Conservation (phyloP, 2,113 vertebrate genomes). For the Sebastes schlegelii region DNA sequence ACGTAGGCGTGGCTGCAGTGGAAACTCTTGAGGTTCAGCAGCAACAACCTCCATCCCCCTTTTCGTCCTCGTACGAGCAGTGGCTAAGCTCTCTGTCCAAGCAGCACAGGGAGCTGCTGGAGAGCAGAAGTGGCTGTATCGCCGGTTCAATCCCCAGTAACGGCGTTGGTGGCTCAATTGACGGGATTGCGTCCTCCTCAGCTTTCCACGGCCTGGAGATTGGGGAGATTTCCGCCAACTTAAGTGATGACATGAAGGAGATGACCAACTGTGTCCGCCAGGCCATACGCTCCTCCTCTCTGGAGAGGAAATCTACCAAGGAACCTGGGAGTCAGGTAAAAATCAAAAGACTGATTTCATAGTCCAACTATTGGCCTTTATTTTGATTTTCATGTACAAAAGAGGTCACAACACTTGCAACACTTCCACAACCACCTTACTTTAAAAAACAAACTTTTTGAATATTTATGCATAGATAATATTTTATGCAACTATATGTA, state of each 20-base stretch:
- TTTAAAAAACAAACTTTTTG: neutral
- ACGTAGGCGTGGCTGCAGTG: neutral
- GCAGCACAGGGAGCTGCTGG: slow-evolving; percentile 91
- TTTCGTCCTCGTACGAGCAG: slow-evolving; percentile 85
- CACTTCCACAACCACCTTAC: no score
- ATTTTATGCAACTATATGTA: no score
- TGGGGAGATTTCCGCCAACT: slow-evolving; percentile 91
- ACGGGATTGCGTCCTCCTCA: slow-evolving; percentile 70
- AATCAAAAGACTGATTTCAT: neutral
- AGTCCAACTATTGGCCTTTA: neutral
- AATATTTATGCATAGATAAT: neutral
- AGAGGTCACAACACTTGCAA: no score
- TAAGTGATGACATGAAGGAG: slow-evolving; percentile 99
- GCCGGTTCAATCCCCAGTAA: slow-evolving; percentile 53
- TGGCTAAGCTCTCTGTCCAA: slow-evolving; percentile 96
- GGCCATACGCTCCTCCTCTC: slow-evolving; percentile 95
- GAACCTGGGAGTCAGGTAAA: slow-evolving; percentile 87
- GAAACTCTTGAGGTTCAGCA: slow-evolving; percentile 37
- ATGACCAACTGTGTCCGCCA: slow-evolving; percentile 98
- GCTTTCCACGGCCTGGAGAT: slow-evolving; percentile 89
- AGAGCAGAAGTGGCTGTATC: slow-evolving; percentile 75
- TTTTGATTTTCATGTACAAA: no score
- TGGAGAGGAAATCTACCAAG: slow-evolving; percentile 94
- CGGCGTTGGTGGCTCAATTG: slow-evolving; percentile 28
- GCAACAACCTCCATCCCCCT: slow-evolving; percentile 51